phyloP scores from a whole-genome alignment of 2,888 invertebrate genomes.

The Oscheius sp. region DNA sequence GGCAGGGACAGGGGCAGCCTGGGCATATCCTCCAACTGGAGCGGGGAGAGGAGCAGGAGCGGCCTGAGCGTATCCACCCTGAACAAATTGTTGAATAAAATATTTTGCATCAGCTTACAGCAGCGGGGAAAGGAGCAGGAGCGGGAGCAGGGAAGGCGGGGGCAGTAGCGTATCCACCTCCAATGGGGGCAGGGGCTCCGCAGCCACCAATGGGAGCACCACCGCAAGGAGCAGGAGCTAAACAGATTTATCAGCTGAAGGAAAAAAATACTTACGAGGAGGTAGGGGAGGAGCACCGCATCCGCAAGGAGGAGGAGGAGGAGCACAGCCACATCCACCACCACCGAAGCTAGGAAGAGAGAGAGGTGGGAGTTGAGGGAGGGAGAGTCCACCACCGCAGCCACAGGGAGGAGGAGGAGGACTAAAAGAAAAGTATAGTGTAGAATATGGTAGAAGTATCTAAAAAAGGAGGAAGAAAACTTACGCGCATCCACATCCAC shows the following conservation, averaged over 20 bases:
- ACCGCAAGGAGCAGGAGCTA: constrained; percentile 23
- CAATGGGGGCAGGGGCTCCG: constrained; percentile 38
- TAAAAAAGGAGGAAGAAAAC: constrained; percentile 31
- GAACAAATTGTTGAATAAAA: not conserved
- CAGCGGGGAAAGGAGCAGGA: not conserved
- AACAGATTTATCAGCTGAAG: no score
- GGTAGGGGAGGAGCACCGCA: constrained; percentile 17
- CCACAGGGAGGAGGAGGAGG: constrained; percentile 49
- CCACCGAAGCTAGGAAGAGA: constrained; percentile 1
- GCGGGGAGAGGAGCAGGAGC: constrained; percentile 3
- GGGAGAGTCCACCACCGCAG: constrained; percentile 48
- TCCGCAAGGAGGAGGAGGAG: constrained; percentile 41
- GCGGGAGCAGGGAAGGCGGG: constrained; percentile 36
- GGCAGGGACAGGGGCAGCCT: constrained; percentile 17
- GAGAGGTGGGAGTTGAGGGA: constrained; percentile 34
- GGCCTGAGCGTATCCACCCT: constrained; percentile 36
- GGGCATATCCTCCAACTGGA: constrained; percentile 6
- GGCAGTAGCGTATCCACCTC: no score
- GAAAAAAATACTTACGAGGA: no score
- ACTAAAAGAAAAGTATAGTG: constrained; percentile 7
- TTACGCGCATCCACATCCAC: constrained; percentile 54
- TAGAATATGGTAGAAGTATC: not conserved
- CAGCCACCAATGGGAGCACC: constrained; percentile 35
- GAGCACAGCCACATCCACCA: constrained; percentile 23
- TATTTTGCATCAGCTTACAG: not conserved